Conservation (phyloP, 2,797 vertebrate genomes). For the Bradypodion pumilum region DNA sequence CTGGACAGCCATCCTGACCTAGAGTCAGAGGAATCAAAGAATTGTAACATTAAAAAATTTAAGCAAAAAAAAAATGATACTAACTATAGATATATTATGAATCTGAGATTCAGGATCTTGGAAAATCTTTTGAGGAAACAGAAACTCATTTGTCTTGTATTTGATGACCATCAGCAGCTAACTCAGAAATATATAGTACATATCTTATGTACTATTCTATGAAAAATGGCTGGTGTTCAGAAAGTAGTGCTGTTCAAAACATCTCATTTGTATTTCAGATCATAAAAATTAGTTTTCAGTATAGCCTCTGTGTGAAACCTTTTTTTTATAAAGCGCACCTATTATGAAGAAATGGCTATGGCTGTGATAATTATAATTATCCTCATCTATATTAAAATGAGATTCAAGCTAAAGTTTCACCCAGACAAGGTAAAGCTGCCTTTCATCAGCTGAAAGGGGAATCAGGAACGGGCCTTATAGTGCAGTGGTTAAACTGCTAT, state of each 20-base stretch:
- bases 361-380: background rate
- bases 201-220: background rate
- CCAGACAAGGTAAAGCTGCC: too few relatives aligned
- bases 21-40: slow-evolving; percentile 51
- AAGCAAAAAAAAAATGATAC: background rate
- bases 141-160: background rate
- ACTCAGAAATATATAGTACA: background rate
- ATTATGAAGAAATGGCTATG: background rate
- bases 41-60: background rate
- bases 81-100: background rate
- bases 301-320: background rate
- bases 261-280: background rate
- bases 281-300: background rate
- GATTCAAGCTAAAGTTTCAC: background rate
- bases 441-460: too few relatives aligned
- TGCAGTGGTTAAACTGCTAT: too few relatives aligned
- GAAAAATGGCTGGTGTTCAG: background rate
- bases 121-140: background rate
- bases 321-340: background rate
- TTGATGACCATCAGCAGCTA: background rate
- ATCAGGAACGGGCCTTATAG: too few relatives aligned
- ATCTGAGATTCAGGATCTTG: background rate
- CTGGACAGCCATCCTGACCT: slow-evolving; percentile 91
- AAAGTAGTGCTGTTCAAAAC: background rate
- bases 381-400: background rate